Evolutionary conservation across 2,888 invertebrate genomes (phyloP).

Genomic region (Drosophila anceps): DNA sequence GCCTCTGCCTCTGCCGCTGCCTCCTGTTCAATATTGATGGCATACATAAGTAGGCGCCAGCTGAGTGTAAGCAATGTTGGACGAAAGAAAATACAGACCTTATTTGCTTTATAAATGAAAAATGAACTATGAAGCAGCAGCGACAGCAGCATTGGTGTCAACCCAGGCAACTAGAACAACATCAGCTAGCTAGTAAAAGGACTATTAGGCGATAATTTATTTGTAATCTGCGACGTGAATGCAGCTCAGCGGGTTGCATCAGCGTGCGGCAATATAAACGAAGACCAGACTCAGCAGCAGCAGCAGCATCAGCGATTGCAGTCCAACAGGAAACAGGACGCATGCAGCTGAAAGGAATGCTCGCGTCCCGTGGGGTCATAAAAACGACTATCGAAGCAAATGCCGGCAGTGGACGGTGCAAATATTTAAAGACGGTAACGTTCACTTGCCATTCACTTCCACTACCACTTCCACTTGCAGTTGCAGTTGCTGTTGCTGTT

Average conservation of each 20-base stretch:
- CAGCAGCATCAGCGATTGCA: conserved; percentile 17
- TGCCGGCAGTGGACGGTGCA: conserved; percentile 44
- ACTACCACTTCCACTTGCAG: neutral
- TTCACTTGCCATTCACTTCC: neutral
- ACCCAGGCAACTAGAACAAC: conserved; percentile 15
- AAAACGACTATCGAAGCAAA: conserved; percentile 60
- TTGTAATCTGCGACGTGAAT: conserved; percentile 84
- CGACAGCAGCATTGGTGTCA: conserved; percentile 9
- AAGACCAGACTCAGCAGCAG: neutral
- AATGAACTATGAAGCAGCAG: conserved; percentile 47
- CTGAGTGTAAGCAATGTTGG: conserved; percentile 3
- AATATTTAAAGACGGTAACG: conserved; percentile 50
- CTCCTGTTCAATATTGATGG: conserved; percentile 35
- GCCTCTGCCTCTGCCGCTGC: neutral
- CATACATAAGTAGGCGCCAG: conserved; percentile 23
- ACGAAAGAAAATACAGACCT: conserved; percentile 15
- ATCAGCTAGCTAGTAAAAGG: conserved; percentile 59
- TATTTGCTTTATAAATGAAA: conserved; percentile 29
- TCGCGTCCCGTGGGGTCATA: conserved; percentile 69
- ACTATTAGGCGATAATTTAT: conserved; percentile 85
- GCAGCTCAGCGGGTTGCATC: conserved; percentile 48
- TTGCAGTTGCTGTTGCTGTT: neutral
- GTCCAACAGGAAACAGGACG: conserved; percentile 36
- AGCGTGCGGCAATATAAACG: conserved; percentile 6
- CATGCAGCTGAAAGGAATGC: conserved; percentile 50